phyloP scores from a whole-genome alignment of 2,797 vertebrate species.

The Bradypus variegatus region DNA sequence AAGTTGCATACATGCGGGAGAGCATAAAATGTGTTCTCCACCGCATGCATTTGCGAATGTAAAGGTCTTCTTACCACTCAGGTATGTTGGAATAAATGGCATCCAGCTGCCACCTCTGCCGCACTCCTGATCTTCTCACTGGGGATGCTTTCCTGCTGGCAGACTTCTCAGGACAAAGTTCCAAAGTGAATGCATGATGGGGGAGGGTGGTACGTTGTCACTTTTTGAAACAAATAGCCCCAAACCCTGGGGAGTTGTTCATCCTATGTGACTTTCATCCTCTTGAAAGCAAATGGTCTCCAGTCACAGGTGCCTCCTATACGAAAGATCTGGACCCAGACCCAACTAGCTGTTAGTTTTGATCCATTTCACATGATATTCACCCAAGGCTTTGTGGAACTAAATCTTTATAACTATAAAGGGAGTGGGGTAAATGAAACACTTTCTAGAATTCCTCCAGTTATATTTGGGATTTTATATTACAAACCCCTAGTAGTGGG shows the following conservation, averaged over 20 bases:
- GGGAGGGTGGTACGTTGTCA: neutral
- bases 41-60: neutral
- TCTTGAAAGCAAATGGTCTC: neutral
- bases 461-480: conserved; percentile 1
- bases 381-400: neutral
- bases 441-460: neutral
- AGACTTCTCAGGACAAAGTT: neutral
- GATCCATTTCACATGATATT: neutral
- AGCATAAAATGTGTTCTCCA: neutral
- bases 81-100: neutral
- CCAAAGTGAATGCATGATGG: neutral
- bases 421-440: neutral
- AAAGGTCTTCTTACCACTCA: neutral
- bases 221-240: conserved; percentile 13
- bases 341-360: neutral
- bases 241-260: neutral
- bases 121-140: neutral
- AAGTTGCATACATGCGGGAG: fast-evolving
- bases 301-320: neutral
- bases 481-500: neutral
- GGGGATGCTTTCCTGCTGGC: neutral
- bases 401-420: neutral
- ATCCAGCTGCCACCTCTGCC: neutral
- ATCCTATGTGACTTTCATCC: neutral
- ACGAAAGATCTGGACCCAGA: neutral